Evolutionary conservation across 1,140 invertebrate species (phyloP).

Genomic region (Hycleus phaleratus): DNA sequence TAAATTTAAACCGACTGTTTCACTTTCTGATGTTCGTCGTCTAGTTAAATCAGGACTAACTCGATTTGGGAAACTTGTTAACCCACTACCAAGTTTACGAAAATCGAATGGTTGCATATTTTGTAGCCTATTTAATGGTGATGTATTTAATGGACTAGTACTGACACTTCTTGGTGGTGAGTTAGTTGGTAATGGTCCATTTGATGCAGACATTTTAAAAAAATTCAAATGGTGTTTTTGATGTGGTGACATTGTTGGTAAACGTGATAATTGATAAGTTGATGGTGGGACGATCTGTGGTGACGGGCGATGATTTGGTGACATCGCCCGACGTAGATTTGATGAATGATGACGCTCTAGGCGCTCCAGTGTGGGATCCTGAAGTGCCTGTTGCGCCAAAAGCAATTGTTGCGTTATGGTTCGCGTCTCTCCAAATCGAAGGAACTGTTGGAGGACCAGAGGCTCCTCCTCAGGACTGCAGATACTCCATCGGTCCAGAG

Average conservation of each 20-base stretch:
- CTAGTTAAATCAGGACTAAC: conserved; percentile 40
- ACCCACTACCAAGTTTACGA: conserved; percentile 59
- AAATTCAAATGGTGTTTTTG: conserved; percentile 42
- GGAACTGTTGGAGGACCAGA: conserved; percentile 77
- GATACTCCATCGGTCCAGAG: conserved; percentile 75
- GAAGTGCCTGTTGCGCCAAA: conserved; percentile 53
- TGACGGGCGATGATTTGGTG: conserved; percentile 56
- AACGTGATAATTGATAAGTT: conserved; percentile 43
- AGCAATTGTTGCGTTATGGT: conserved; percentile 73
- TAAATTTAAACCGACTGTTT: conserved; percentile 51
- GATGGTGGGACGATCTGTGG: conserved; percentile 45
- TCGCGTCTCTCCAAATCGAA: conserved; percentile 75
- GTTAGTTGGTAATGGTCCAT: conserved; percentile 29
- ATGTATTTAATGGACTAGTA: conserved; percentile 50
- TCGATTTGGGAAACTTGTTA: conserved; percentile 39
- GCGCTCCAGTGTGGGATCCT: conserved; percentile 41
- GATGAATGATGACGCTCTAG: conserved; percentile 34
- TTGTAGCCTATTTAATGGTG: conserved; percentile 80
- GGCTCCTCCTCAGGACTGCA: conserved; percentile 78
- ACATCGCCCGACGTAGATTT: conserved; percentile 49
- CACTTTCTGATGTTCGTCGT: conserved; percentile 43
- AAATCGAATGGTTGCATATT: conserved; percentile 95
- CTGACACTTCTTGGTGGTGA: conserved; percentile 43
- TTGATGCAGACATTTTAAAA: conserved; percentile 34
- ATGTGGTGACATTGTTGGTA: conserved; percentile 45